phyloP scores from a whole-genome alignment of 2,888 invertebrate genomes.

The Xylocampa areola region DNA sequence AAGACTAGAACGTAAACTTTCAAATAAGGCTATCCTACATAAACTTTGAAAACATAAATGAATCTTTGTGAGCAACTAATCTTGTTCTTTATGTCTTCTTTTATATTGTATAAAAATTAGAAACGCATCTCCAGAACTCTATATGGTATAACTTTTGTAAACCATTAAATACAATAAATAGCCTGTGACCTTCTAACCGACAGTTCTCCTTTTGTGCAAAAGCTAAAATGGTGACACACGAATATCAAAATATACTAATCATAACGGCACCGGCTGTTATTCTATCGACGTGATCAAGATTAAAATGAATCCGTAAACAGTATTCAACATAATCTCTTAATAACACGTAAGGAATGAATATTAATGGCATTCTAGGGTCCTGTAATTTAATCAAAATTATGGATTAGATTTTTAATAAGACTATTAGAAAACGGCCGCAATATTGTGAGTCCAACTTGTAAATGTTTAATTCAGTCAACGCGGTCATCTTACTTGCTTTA shows the following conservation, averaged over 20 bases:
- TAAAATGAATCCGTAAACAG: conserved; percentile 45
- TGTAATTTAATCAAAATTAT: neutral
- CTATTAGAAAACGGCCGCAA: neutral
- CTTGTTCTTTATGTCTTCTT: conserved; percentile 29
- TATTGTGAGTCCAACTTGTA: conserved; percentile 1
- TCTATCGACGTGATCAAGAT: conserved; percentile 51
- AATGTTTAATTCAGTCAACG: conserved; percentile 22
- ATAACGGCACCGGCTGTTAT: conserved; percentile 62
- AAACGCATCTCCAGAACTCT: conserved; percentile 38
- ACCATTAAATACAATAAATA: conserved; percentile 62
- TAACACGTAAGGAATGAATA: too few species aligned
- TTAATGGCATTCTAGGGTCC: conserved; percentile 2
- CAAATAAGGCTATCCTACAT: conserved; percentile 57
- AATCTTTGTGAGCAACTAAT: conserved; percentile 35
- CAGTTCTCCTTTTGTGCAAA: conserved; percentile 60
- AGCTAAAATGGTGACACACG: conserved; percentile 59
- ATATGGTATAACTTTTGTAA: conserved; percentile 44
- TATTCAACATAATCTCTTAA: conserved; percentile 27
- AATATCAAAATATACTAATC: conserved; percentile 63
- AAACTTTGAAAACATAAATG: conserved; percentile 34
- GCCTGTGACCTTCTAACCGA: conserved; percentile 63
- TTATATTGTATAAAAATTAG: conserved; percentile 43
- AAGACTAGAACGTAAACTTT: conserved; percentile 62
- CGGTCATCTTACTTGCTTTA: conserved; percentile 85
- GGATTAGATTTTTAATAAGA: neutral